Percentiles rank a stretch among this genome's conserved stretches.
Evolutionary conservation across 2,888 invertebrate genomes (phyloP).

Genomic region (Eilema griseolum): DNA sequence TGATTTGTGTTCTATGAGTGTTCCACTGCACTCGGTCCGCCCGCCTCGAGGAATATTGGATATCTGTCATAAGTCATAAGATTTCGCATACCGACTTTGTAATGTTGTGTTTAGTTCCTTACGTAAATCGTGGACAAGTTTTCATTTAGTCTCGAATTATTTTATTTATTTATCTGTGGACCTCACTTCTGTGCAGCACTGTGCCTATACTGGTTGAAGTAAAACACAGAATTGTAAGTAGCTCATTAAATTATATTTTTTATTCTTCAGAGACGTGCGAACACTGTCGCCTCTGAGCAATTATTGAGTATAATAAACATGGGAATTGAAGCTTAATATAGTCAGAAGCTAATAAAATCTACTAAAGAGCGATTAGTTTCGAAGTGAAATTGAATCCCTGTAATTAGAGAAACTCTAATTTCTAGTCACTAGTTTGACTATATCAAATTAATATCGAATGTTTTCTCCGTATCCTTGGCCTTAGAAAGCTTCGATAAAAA

Average conservation of each 20-base stretch:
- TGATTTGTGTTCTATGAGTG: slow-evolving; percentile 80
- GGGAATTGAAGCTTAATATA: too few relatives aligned
- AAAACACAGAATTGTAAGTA: too few relatives aligned
- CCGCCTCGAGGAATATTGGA: slow-evolving; percentile 76
- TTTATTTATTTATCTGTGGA: not conserved
- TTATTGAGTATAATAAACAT: too few relatives aligned
- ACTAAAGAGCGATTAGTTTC: too few relatives aligned
- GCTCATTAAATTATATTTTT: too few relatives aligned
- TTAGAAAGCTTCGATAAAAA: slow-evolving; percentile 29
- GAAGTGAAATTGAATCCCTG: not conserved
- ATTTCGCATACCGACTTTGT: slow-evolving; percentile 73
- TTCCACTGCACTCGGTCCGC: slow-evolving; percentile 69
- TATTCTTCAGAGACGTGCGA: too few relatives aligned
- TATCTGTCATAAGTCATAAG: slow-evolving; percentile 80
- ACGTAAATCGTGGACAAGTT: slow-evolving; percentile 53
- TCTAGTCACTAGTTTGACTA: not conserved
- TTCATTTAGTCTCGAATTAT: slow-evolving; percentile 44
- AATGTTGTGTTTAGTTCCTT: slow-evolving; percentile 62
- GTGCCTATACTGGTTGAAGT: not conserved
- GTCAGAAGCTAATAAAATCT: too few relatives aligned
- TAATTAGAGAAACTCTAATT: not conserved
- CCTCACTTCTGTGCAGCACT: not conserved
- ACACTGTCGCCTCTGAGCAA: too few relatives aligned
- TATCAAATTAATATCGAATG: not conserved
- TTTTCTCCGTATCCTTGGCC: not conserved